Evolutionary conservation across 1,140 invertebrate genomes (phyloP).

Genomic region (Bacillus rossius): DNA sequence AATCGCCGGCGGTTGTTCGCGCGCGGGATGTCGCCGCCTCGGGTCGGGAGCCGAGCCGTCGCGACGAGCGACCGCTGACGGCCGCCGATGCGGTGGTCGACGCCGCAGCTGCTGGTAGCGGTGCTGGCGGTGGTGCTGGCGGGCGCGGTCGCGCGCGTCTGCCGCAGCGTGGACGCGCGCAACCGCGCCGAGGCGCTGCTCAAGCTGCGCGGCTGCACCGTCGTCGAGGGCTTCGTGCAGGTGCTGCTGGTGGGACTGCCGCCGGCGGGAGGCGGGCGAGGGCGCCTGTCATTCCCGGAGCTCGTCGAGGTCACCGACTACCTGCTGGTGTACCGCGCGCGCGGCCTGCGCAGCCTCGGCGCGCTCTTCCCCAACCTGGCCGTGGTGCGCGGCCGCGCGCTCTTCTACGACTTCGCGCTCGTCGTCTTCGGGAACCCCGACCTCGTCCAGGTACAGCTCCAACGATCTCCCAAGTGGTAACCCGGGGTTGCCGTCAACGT

Average conservation of each 20-base stretch:
- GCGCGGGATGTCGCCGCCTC: too few relatives aligned
- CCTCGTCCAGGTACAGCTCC: not conserved
- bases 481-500: not conserved
- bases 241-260: constrained; percentile 52
- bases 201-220: constrained; percentile 49
- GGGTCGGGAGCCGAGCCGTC: too few relatives aligned
- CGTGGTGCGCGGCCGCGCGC: constrained; percentile 80
- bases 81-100: too few relatives aligned
- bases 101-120: too few relatives aligned
- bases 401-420: constrained; percentile 83
- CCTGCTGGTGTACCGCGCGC: constrained; percentile 58
- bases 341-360: constrained; percentile 50
- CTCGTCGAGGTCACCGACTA: constrained; percentile 62
- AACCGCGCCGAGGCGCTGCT: constrained; percentile 45
- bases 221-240: constrained; percentile 66
- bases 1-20: too few relatives aligned
- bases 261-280: too few relatives aligned
- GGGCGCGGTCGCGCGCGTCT: constrained; percentile 39
- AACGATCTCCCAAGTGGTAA: not conserved
- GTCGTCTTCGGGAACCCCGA: constrained; percentile 63
- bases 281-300: constrained; percentile 51
- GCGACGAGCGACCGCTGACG: too few relatives aligned
- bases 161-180: constrained; percentile 46
- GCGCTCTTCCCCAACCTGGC: constrained; percentile 89
- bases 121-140: too few relatives aligned